Conservation (phyloP, 2,888 invertebrate genomes). For the Penaeus monodon region DNA sequence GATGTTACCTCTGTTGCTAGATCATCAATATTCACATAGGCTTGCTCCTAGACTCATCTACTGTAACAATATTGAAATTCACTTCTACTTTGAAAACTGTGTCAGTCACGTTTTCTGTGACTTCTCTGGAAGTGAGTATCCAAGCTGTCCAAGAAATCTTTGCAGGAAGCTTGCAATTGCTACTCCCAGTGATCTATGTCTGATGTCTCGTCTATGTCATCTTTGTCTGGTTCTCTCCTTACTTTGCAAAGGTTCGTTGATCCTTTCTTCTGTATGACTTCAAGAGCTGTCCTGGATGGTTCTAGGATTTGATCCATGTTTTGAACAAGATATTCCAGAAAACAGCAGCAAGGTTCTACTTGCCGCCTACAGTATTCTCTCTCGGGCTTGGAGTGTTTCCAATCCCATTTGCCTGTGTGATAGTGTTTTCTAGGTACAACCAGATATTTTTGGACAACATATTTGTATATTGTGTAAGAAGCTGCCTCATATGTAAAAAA, state of each 20-base stretch:
- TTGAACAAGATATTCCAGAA: conserved; percentile 1
- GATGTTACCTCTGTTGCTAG: background rate
- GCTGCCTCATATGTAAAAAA: no score
- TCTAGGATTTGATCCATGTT: conserved; percentile 1
- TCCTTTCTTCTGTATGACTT: conserved; percentile 42
- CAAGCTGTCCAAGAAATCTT: background rate
- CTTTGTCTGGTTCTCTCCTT: background rate
- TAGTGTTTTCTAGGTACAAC: background rate
- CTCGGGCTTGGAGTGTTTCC: conserved; percentile 31
- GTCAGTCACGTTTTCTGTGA: no score
- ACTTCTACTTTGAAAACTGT: no score
- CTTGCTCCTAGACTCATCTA: background rate
- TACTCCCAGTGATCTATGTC: background rate
- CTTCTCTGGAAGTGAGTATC: no score
- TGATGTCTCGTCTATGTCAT: background rate
- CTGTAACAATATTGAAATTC: no score
- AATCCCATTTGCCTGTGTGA: conserved; percentile 45
- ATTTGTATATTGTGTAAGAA: no score
- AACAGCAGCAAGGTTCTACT: conserved; percentile 26
- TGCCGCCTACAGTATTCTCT: conserved; percentile 39
- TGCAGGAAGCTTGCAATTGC: background rate
- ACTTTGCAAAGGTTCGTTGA: background rate
- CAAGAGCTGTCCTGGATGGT: conserved; percentile 28
- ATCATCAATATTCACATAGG: background rate
- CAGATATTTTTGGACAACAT: background rate